phyloP scores from a whole-genome alignment of 1,140 invertebrate species.

The Camponotus pennsylvanicus region DNA sequence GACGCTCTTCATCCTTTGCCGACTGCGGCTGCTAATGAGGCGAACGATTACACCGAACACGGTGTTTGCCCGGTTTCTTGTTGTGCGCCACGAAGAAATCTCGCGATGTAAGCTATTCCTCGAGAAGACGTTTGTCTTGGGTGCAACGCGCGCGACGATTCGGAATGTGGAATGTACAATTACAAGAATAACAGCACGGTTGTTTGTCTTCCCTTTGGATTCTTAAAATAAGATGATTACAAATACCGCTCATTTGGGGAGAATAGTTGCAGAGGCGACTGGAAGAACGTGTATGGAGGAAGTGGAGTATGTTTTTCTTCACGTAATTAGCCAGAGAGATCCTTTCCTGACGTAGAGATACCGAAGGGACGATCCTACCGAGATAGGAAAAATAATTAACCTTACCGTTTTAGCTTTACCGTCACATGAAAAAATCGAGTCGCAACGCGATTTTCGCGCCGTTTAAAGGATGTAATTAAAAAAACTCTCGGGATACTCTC shows the following conservation, averaged over 20 bases:
- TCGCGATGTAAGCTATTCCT: conserved; percentile 9
- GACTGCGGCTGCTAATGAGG: conserved; percentile 60
- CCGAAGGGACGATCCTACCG: conserved; percentile 29
- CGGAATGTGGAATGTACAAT: conserved; percentile 65
- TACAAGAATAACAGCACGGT: conserved; percentile 64
- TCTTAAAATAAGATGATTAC: conserved; percentile 68
- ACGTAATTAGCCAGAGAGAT: conserved; percentile 70
- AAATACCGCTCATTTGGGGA: conserved; percentile 64
- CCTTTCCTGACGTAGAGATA: conserved; percentile 22
- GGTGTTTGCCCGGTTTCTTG: conserved; percentile 38
- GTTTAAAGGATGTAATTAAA: conserved; percentile 48
- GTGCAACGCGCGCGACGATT: conserved; percentile 24
- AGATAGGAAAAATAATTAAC: conserved; percentile 71
- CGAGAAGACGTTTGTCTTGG: conserved; percentile 34
- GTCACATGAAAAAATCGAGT: conserved; percentile 3
- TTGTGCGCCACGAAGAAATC: conserved; percentile 47
- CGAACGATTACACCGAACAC: conserved; percentile 51
- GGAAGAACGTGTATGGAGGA: background rate
- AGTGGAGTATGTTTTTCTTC: conserved; percentile 65
- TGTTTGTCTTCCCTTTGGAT: conserved; percentile 58
- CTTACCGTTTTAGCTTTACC: conserved; percentile 14
- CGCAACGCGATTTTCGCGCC: background rate
- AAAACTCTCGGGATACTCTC: conserved; percentile 23
- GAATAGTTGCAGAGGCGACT: background rate
- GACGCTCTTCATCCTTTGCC: conserved; percentile 36